phyloP scores from a whole-genome alignment of 2,888 invertebrate species.

The Neoascia interrupta region DNA sequence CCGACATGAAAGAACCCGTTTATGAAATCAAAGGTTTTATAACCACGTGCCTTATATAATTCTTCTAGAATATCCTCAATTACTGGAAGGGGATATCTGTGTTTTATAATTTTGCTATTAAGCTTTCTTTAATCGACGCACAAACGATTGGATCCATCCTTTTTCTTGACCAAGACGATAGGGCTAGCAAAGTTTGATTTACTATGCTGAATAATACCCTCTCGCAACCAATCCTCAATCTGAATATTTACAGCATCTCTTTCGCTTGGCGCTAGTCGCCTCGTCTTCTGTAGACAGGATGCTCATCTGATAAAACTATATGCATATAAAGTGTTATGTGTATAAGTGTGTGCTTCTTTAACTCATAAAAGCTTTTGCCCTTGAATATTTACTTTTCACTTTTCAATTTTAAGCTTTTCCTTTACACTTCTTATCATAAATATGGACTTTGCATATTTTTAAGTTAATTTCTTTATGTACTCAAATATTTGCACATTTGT shows the following conservation, averaged over 20 bases:
- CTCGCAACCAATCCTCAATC: slow-evolving; percentile 73
- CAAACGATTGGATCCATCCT: slow-evolving; percentile 36
- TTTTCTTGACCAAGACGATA: slow-evolving; percentile 71
- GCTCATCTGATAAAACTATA: slow-evolving; percentile 5
- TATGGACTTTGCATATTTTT: too few relatives aligned
- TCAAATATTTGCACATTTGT: too few relatives aligned
- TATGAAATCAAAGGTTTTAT: slow-evolving; percentile 33
- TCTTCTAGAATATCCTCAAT: slow-evolving; percentile 47
- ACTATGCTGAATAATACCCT: slow-evolving; percentile 73
- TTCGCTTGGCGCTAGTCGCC: slow-evolving; percentile 42
- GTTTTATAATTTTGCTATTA: slow-evolving; percentile 17
- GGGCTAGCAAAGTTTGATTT: slow-evolving; percentile 73
- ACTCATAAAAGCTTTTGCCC: too few relatives aligned
- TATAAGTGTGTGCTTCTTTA: too few relatives aligned
- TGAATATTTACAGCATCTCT: slow-evolving; percentile 70
- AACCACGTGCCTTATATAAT: slow-evolving; percentile 24
- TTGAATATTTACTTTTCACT: too few relatives aligned
- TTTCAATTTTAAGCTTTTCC: too few relatives aligned
- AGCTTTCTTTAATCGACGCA: slow-evolving; percentile 68
- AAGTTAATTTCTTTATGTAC: too few relatives aligned
- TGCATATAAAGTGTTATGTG: too few relatives aligned
- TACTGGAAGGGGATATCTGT: slow-evolving; percentile 22
- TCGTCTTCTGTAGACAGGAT: slow-evolving; percentile 20
- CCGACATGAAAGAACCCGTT: slow-evolving; percentile 50
- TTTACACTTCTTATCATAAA: too few relatives aligned